Base-by-base conservation (phyloP, 2,888 invertebrate genomes). In the Rhagonycha fulva region DNA sequence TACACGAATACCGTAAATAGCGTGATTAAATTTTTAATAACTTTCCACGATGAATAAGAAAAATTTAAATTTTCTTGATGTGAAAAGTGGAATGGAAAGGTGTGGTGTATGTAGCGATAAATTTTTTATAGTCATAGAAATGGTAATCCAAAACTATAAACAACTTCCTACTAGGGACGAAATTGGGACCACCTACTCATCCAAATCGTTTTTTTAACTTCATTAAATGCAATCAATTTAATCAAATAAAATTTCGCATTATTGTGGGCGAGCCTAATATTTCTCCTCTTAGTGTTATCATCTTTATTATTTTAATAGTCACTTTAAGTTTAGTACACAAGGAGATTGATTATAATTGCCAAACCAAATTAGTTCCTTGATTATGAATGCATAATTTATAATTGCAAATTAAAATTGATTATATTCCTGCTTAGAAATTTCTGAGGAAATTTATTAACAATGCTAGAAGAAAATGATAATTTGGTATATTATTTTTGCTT, bases 91-190 rank as follows among this genome's bases (percentile, higher is more conserved):
- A 32, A 32, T 32, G 32, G 32, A 63, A 63, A 63, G 63, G 63
- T 63, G 63, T 11, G 63, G 63, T 63, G 9, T 63, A 14, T 19
- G 14, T 14, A 62, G 61, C 14, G 63, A 63, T 63, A 63, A 63
- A 63, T 63, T 63, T 63, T 70, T 26, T 26, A 24, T n/a, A 62
- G 14, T 23, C 10, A 26, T 28, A n/a, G 60, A 26, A 14, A 72
- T 47, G 66, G 67, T 67, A 72, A 72, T 72, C 61, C 67, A 30
- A 72, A 72, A 32, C 72, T 67, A 72, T 72, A 72, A 72, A 72
- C 72, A 60, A 14, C 72, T 72, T 72, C 72, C 72, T 72, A 60
- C 71, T 26, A 60, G 72, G 11, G 19, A 68, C 68, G 60, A 72
- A 72, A 72, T 60, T 66, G 60, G 26, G 72, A 24, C 68, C 72